phyloP scores from a whole-genome alignment of 2,888 invertebrate species.

The Tetragonula carbonaria region DNA sequence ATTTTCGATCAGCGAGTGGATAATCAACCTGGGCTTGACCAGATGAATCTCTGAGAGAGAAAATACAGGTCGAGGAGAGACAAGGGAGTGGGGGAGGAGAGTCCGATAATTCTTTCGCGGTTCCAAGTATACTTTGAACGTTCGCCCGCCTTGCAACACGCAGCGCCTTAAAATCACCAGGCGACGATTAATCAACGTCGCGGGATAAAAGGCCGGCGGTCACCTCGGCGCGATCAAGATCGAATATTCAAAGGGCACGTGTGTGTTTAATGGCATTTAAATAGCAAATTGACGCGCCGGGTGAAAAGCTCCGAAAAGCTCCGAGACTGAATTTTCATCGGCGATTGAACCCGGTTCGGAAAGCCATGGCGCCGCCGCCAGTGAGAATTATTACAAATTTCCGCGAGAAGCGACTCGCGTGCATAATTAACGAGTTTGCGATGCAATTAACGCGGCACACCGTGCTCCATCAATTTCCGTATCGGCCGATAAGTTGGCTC shows the following conservation, averaged over 20 bases:
- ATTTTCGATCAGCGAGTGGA: too few species aligned
- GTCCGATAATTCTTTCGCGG: background rate
- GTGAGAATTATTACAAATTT: conserved; percentile 34
- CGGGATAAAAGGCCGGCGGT: background rate
- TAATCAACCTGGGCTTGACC: too few species aligned
- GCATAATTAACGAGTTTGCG: conserved; percentile 42
- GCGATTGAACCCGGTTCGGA: conserved; percentile 3
- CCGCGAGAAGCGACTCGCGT: conserved; percentile 17
- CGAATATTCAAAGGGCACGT: background rate
- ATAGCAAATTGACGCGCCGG: conserved; percentile 4
- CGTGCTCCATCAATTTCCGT: conserved; percentile 14
- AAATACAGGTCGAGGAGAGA: too few species aligned
- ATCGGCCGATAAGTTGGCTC: conserved; percentile 21
- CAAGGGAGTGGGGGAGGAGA: too few species aligned
- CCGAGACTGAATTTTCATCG: background rate
- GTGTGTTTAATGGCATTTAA: conserved; percentile 3
- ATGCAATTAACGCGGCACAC: conserved; percentile 24
- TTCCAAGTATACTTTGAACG: background rate
- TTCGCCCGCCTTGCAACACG: background rate
- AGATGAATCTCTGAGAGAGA: too few species aligned
- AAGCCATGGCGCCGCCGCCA: background rate
- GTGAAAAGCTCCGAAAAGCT: background rate
- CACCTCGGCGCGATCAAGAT: background rate
- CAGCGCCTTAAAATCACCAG: background rate
- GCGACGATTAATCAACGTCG: conserved; percentile 21